phyloP scores from a whole-genome alignment of 92 coral and sea anemone species.

The Porites lobata region DNA sequence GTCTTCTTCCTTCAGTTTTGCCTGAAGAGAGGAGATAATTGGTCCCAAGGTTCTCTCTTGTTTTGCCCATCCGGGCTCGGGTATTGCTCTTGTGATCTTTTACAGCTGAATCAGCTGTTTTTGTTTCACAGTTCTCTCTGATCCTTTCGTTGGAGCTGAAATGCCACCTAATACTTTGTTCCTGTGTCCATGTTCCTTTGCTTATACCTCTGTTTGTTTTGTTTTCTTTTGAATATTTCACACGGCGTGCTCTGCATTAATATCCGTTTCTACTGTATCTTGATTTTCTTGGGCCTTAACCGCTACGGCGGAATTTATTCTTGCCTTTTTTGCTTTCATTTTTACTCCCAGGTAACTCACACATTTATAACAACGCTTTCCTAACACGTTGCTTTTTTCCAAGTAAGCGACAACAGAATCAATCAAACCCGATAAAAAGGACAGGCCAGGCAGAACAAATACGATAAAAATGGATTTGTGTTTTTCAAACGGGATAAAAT shows the following conservation, averaged over 20 bases:
- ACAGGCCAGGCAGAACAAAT: slow-evolving; percentile 41
- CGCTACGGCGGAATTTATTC: neutral
- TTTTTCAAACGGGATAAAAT: slow-evolving; percentile 44
- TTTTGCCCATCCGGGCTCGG: no score
- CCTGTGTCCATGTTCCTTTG: no score
- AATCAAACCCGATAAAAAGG: slow-evolving; percentile 49
- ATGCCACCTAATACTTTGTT: no score
- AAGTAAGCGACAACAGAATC: slow-evolving; percentile 41
- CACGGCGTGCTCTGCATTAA: neutral
- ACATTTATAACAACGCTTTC: neutral
- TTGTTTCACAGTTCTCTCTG: no score
- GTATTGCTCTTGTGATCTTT: no score
- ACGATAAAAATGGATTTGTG: slow-evolving; percentile 12
- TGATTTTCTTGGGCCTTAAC: neutral
- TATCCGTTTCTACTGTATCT: neutral
- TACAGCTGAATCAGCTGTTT: no score
- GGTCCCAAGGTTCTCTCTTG: no score
- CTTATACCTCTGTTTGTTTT: no score
- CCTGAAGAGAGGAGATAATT: no score
- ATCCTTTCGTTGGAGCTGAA: no score
- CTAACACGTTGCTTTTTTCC: slow-evolving; percentile 17
- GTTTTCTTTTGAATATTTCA: neutral
- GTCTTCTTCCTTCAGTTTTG: no score
- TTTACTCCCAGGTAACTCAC: neutral
- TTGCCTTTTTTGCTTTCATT: neutral